Evolutionary conservation across 1,140 invertebrate species (phyloP).

Genomic region (Ylistrum balloti): DNA sequence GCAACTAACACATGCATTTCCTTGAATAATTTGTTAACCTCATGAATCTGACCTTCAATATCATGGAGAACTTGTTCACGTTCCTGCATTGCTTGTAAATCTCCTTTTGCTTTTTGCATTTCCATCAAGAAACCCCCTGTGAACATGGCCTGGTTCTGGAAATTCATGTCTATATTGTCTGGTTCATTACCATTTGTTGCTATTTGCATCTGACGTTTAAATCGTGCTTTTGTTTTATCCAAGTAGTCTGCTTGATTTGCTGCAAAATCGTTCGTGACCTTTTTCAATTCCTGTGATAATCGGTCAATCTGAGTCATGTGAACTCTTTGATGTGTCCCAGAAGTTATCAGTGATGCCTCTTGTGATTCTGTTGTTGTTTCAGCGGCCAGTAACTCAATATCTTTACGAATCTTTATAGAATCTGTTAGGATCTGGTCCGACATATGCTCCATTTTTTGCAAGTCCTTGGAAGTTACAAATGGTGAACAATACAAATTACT

Average conservation of each 20-base stretch:
- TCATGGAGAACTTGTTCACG: slow-evolving; percentile 79
- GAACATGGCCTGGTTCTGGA: slow-evolving; percentile 64
- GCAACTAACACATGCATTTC: slow-evolving; percentile 71
- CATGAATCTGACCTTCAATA: slow-evolving; percentile 71
- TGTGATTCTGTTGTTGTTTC: slow-evolving; percentile 53
- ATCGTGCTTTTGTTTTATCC: slow-evolving; percentile 69
- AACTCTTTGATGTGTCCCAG: slow-evolving; percentile 64
- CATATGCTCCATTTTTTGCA: slow-evolving; percentile 66
- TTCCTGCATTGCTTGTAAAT: slow-evolving; percentile 83
- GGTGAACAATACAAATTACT: slow-evolving; percentile 68
- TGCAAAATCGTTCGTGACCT: slow-evolving; percentile 69
- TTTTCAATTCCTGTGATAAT: slow-evolving; percentile 65
- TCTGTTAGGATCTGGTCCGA: slow-evolving; percentile 56
- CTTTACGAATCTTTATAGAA: slow-evolving; percentile 58
- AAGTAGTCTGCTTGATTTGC: slow-evolving; percentile 71
- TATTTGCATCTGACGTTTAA: slow-evolving; percentile 62
- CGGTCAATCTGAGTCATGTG: slow-evolving; percentile 67
- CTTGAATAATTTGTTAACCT: slow-evolving; percentile 73
- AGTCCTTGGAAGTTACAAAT: slow-evolving; percentile 57
- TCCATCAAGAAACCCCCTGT: slow-evolving; percentile 67
- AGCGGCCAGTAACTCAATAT: slow-evolving; percentile 57
- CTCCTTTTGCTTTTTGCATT: slow-evolving; percentile 68
- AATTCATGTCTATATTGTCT: slow-evolving; percentile 64
- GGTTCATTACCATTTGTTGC: slow-evolving; percentile 54
- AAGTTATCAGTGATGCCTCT: slow-evolving; percentile 55